Base-by-base conservation (phyloP, 2,113 vertebrate species). In the Xerus inauris region DNA sequence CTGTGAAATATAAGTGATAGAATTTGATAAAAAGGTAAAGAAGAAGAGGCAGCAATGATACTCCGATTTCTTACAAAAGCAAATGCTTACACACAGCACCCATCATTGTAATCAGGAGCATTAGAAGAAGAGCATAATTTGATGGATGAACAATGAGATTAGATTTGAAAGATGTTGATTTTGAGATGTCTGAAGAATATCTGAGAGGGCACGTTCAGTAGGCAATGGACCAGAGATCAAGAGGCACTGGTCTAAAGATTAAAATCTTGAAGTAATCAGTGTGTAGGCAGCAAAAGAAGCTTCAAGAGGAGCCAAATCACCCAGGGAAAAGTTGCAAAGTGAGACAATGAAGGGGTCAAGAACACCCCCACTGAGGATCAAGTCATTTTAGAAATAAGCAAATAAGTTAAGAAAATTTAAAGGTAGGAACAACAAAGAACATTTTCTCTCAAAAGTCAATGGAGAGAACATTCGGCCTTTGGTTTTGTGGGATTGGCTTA, bases 381-480 rank as follows among this genome's bases (percentile, higher is more conserved):
- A 64, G 59, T 89, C n/a, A 86, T 81, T 72, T 90, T 86, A 49
- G 45, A 96, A 65, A 86, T 38, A 90, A 86, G 38, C n/a, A 80
- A 80, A 57, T 65, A 89, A 35, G 57, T 49, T 75, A 71, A 93
- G 54, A 38, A 75, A 64, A 40, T 42, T 59, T n/a, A 24, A 40
- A 59, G 51, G 87, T 11, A 83, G 64, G 26, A 67, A 72, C 24
- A 47, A 38, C 2, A 45, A 73, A 57, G 28, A 62, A 51, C 4
- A 45, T 3, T 40, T 10, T 85, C 80, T 93, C 59, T 77, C 71
- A 65, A 80, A 84, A 73, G 64, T 40, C 71, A 10, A 57, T 57
- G 54, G 20, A 54, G 5, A 16, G 45, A 47, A 47, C n/a, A n/a
- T n/a, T n/a, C n/a, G n/a, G n/a, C n/a, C n/a, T n/a, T n/a, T n/a